Evolutionary conservation across 2,797 vertebrate genomes (phyloP), one percentile per base, ranked within the genome.

Genomic region (Aselliscus stoliczkanus): DNA sequence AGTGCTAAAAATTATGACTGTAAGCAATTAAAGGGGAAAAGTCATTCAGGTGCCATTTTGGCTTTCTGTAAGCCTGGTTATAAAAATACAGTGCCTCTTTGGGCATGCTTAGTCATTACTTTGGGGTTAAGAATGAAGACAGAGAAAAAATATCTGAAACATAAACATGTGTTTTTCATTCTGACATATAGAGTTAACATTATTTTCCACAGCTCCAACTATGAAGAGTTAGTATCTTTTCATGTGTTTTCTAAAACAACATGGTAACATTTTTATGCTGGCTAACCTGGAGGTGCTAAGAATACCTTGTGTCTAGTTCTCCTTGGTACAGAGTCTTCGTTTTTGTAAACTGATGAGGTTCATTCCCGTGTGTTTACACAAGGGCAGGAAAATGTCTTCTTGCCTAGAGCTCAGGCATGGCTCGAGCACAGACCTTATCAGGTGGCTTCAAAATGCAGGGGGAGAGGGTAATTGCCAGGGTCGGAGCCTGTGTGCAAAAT

Each of bases 51-150:
- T 94, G 65, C 95, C 82, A 67, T 95, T 93, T 85, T 62, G 81
- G 21, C 90, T 90, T 92, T 96, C 65, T 62, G 17, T 83, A 58
- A 95, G 80, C 62, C 31, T 25, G 23, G 62, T 83, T 42, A 75
- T 97, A 97, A 97, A 97, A 97, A 73, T 83, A 88, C 95, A 97
- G 64, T 60, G 54, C 42, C 75, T 77, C 82, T 76, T 89, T 94
- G 84, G 81, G 77, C 69, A 39, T 89, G 54, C n/a, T 92, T 93
- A 73, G 60, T 94, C 79, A 75, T 97, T 81, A 84, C 80, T 73
- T 73, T 47, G 50, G 77, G 79, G 73, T 76, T 92, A 90, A 96
- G 80, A 90, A 58, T 79, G 73, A 94, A 95, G 64, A 80, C 21
- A 37, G 37, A 21, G 62, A 23, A 70, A 70, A 60, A 96, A 93